These are phyloP conservation scores for Parasteatoda lunata DNA, from an alignment of 2,888 invertebrate genomes.

Conservation along the genomic window DNA sequence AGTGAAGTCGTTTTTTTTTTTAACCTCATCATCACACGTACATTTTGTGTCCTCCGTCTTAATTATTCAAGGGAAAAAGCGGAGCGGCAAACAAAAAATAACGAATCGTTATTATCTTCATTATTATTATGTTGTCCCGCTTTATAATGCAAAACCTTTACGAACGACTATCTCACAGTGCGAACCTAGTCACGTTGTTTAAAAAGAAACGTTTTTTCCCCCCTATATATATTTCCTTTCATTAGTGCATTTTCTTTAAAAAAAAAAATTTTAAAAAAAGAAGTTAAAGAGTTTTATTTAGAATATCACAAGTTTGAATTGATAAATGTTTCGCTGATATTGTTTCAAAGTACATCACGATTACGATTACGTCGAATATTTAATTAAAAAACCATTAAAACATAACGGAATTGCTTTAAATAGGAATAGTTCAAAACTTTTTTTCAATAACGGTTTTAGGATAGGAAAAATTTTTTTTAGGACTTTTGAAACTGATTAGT, in stretches of 20 bases:
- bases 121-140: slow-evolving; percentile 52
- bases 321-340: slow-evolving; percentile 18
- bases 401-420: neutral
- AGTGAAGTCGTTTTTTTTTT: slow-evolving; percentile 24
- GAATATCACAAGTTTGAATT: slow-evolving; percentile 14
- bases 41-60: slow-evolving; percentile 33
- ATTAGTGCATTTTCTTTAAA: neutral
- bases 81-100: slow-evolving; percentile 33
- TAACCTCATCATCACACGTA: slow-evolving; percentile 40
- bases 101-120: slow-evolving; percentile 61
- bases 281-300: slow-evolving; percentile 54
- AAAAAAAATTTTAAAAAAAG: slow-evolving; percentile 39
- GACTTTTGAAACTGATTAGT: no score
- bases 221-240: neutral
- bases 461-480: no score
- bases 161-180: slow-evolving; percentile 38
- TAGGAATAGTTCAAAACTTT: neutral
- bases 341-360: slow-evolving; percentile 14
- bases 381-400: slow-evolving; percentile 53
- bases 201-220: slow-evolving; percentile 27
- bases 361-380: slow-evolving; percentile 23
- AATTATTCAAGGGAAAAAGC: slow-evolving; percentile 62
- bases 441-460: no score
- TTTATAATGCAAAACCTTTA: slow-evolving; percentile 40
- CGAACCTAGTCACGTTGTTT: slow-evolving; percentile 57